Base-by-base conservation (phyloP, 2,888 invertebrate species). In the Eledona agricola region DNA sequence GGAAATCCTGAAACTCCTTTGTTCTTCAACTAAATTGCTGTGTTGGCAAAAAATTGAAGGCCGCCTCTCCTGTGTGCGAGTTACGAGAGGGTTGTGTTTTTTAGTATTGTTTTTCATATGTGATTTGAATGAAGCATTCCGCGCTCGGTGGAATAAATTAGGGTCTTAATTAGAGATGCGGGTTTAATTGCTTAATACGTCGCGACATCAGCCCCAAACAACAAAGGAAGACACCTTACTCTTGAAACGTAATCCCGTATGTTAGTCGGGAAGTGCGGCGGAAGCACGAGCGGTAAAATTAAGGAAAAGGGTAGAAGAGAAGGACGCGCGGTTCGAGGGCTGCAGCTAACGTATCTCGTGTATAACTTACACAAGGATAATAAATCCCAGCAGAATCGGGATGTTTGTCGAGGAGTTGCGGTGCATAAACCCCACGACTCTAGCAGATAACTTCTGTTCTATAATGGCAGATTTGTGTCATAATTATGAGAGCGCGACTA, bases 151-250 rank as follows among this genome's bases (percentile, higher is more conserved):
- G n/a, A 46, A 46, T 37, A 42, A 42, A 51, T 59, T 53, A 55
- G 53, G 60, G 57, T 57, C 51, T 57, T 58, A 63, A 62, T 63
- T 63, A 60, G 60, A 53, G 55, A 63, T 61, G 61, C 54, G 62
- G 62, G 57, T 55, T 61, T 54, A 62, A 62, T 62, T 60, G 62
- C 60, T 61, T 62, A 64, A 64, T 64, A 60, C 63, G 49, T 51
- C 55, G 58, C 42, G 60, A 63, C 61, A 57, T 62, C 54, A 50
- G 49, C 43, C 26, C 42, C 16, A 10, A 35, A 46, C 50, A 60
- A 62, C 60, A 63, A 60, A 62, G 62, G 53, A 59, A 56, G 58
- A 62, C 57, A 59, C 55, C 59, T 58, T 53, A 43, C 54, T 54
- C 55, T 51, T 52, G 62, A 62, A 62, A 58, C 57, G 56, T 63